These are phyloP conservation scores for Tupaia chinensis DNA, from an alignment of 2,113 vertebrate genomes.

Conservation along the genomic window DNA sequence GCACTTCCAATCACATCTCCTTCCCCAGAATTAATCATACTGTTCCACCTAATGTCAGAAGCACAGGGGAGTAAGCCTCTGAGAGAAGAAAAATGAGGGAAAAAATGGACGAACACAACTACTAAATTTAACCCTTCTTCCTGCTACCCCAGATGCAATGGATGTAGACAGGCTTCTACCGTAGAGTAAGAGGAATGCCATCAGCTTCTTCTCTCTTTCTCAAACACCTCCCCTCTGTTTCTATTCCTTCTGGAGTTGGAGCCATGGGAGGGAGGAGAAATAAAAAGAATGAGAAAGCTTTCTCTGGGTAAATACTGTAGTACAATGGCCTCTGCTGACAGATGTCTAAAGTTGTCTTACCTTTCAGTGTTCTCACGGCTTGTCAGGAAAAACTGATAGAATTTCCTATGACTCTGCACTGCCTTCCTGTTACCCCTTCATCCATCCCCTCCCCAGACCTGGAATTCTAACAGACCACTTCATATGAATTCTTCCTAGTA, in stretches of 20 bases:
- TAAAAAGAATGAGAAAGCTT: background rate
- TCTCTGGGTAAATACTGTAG: background rate
- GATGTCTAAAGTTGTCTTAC: background rate
- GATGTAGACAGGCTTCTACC: background rate
- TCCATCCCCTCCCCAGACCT: background rate
- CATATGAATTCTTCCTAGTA: accelerated
- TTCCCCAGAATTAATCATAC: background rate
- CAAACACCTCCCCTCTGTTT: background rate
- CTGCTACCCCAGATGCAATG: background rate
- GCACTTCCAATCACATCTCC: background rate
- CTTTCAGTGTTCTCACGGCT: background rate
- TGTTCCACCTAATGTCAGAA: background rate
- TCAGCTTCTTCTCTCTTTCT: background rate
- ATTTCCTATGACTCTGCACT: background rate
- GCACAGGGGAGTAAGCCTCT: background rate
- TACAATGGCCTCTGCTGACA: background rate
- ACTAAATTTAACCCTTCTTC: background rate
- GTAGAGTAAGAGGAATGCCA: background rate
- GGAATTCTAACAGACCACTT: background rate
- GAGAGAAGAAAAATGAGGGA: background rate
- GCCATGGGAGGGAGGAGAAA: background rate
- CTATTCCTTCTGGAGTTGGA: background rate
- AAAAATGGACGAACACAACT: background rate
- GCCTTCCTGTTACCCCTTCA: background rate
- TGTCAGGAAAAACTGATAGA: background rate